Evolutionary conservation across 2,888 invertebrate genomes (phyloP).

Genomic region (Linnaemya vulpina): DNA sequence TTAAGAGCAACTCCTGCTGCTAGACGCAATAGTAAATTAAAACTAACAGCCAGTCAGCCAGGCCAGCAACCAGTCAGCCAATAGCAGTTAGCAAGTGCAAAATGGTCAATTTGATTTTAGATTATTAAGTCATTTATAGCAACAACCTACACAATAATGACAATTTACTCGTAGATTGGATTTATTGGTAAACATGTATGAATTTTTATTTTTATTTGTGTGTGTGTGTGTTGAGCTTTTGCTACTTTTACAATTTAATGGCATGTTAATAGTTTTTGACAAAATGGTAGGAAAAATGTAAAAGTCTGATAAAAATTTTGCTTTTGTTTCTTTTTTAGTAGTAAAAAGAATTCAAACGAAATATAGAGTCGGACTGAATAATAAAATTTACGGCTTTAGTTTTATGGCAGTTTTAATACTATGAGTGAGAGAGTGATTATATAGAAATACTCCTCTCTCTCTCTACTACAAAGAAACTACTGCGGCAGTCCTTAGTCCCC

Average conservation of each 20-base stretch:
- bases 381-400: too few relatives aligned
- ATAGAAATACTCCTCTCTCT: too few relatives aligned
- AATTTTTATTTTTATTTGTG: background rate
- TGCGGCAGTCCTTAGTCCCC: too few relatives aligned
- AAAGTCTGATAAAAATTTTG: background rate
- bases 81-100: conserved; percentile 70
- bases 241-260: conserved; percentile 57
- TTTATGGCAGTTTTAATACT: too few relatives aligned
- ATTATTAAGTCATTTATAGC: conserved; percentile 72
- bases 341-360: too few relatives aligned
- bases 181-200: conserved; percentile 41
- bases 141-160: conserved; percentile 70
- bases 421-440: too few relatives aligned
- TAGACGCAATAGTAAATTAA: conserved; percentile 54
- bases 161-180: conserved; percentile 63
- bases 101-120: conserved; percentile 72
- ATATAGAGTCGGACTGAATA: too few relatives aligned
- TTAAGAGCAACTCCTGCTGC: conserved; percentile 38
- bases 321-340: too few relatives aligned
- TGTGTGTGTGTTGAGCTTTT: background rate
- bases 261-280: conserved; percentile 63
- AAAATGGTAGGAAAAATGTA: background rate
- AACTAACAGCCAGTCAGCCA: conserved; percentile 44
- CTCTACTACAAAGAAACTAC: too few relatives aligned
- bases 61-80: conserved; percentile 45